Base-by-base conservation (phyloP, 1,140 invertebrate species). In the Pachyrhynchus sulphureomaculatus region DNA sequence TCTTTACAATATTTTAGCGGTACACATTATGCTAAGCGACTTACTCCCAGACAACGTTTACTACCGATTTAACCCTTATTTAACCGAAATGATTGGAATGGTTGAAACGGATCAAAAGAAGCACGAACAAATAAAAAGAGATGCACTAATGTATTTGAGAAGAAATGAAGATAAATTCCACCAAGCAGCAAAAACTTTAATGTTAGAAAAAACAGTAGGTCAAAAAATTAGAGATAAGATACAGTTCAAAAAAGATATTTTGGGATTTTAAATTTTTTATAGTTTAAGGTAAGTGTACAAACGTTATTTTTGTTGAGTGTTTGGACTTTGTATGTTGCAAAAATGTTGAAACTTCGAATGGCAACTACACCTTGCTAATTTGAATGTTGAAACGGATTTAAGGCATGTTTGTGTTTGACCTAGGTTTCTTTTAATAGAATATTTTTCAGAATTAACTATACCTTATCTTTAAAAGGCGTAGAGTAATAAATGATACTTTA, bases 51-150 rank as follows among this genome's bases (percentile, higher is more conserved):
- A 84, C 0, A 80, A 86, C 17, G 82, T 84, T 15, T 98, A 98
- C 76, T 96, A 86, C 72, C 83, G 95, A 6, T 90, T 97, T 74
- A 96, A 96, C 78, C 95, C 95, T 0, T 93, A 93, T 68, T 78
- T 96, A 29, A 88, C 87, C 42, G 88, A 93, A 73, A 85, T 90
- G 72, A 80, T 93, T 18, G 80, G 83, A 2, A 87, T 98, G 79
- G 91, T 93, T 70, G 94, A 96, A 77, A 91, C 88, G 33, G 78
- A 88, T 63, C 82, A 85, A 2, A 84, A 84, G 6, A 88, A 88
- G 70, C 72, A 88, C 0, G 72, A 78, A 42, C 82, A 81, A 69
- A 68, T 89, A 33, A 80, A 87, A 64, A 76, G 80, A 33, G 88
- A 89, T 76, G 85, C 89, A 0, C 72, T 80, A 33, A 88, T 90